phyloP scores from a whole-genome alignment of 2,888 invertebrate genomes.

The Lamellibrachia columna region DNA sequence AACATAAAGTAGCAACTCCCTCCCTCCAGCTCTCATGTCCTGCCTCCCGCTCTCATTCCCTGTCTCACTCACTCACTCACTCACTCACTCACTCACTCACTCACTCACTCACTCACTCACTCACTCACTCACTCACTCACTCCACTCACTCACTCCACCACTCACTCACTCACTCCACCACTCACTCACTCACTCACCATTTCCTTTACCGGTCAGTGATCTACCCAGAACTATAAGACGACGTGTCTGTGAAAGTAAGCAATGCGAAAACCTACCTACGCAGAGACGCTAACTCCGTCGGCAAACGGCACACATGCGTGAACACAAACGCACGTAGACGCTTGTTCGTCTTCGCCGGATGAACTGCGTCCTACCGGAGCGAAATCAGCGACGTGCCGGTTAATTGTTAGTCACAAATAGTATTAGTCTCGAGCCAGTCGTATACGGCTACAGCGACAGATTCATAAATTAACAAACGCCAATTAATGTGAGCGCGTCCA shows the following conservation, averaged over 20 bases:
- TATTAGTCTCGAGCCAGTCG: neutral
- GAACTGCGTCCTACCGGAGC: neutral
- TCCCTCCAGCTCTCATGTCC: neutral
- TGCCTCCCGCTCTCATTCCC: neutral
- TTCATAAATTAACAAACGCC: neutral
- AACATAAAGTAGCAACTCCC: neutral
- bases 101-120: slow-evolving; percentile 19
- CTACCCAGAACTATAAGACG: too few relatives aligned
- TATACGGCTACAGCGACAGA: neutral
- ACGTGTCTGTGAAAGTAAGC: too few relatives aligned
- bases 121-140: slow-evolving; percentile 20
- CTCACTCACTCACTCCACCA: slow-evolving; percentile 23
- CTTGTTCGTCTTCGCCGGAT: neutral
- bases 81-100: slow-evolving; percentile 23
- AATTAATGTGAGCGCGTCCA: neutral
- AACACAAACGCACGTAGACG: neutral
- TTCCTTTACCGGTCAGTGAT: neutral
- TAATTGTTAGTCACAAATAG: neutral
- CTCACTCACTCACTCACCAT: slow-evolving; percentile 19
- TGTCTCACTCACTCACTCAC: slow-evolving; percentile 20
- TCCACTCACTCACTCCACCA: neutral
- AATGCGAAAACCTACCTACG: too few relatives aligned
- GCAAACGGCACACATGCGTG: neutral
- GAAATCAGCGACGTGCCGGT: neutral
- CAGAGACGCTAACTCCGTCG: neutral